phyloP scores from a whole-genome alignment of 2,113 vertebrate genomes.

The Cranoglanis bouderius region DNA sequence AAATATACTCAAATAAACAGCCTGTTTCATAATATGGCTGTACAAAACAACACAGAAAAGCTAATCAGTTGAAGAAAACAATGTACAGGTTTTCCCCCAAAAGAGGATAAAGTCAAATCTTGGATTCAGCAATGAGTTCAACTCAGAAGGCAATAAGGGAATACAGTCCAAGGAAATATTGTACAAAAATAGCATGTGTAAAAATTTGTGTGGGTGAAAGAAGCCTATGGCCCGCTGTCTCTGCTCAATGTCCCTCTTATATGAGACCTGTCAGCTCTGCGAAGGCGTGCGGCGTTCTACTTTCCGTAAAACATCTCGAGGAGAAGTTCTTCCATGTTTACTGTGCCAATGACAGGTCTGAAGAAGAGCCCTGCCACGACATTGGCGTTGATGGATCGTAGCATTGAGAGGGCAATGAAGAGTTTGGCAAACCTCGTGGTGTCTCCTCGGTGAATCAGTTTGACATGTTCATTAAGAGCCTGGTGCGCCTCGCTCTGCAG shows the following conservation, averaged over 20 bases:
- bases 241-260: not conserved
- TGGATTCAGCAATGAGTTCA: slow-evolving; percentile 53
- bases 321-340: slow-evolving; percentile 96
- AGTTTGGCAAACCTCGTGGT: slow-evolving; percentile 86
- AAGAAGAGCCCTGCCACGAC: slow-evolving; percentile 93
- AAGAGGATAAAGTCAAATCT: slow-evolving; percentile 42
- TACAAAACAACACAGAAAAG: slow-evolving; percentile 39
- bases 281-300: slow-evolving; percentile 56
- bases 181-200: slow-evolving; percentile 83
- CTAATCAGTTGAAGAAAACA: not conserved
- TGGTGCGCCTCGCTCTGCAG: slow-evolving; percentile 90
- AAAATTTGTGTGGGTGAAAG: slow-evolving; percentile 68
- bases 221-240: not conserved
- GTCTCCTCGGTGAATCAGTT: slow-evolving; percentile 82
- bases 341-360: slow-evolving; percentile 88
- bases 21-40: slow-evolving; percentile 11
- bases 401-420: slow-evolving; percentile 88
- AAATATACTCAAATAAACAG: slow-evolving; percentile 44
- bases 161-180: slow-evolving; percentile 42
- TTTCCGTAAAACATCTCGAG: slow-evolving; percentile 96
- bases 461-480: slow-evolving; percentile 90
- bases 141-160: slow-evolving; percentile 49
- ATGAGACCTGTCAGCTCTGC: not conserved
- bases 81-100: slow-evolving; percentile 49
- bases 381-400: slow-evolving; percentile 84